phyloP scores from a whole-genome alignment of 2,797 vertebrate species.

The Mus caroli region DNA sequence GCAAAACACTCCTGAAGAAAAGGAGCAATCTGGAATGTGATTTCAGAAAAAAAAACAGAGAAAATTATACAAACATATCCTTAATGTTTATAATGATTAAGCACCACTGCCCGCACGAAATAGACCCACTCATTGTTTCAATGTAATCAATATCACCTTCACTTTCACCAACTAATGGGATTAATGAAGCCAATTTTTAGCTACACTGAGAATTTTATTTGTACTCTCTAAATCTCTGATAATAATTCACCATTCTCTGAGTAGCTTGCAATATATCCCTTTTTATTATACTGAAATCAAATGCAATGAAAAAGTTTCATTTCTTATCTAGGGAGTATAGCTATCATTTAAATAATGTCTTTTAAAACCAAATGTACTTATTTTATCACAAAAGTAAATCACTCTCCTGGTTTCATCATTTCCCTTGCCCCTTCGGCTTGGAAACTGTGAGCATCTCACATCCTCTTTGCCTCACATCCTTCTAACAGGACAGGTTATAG shows the following conservation, averaged over 20 bases:
- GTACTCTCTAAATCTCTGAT: conserved; percentile 30
- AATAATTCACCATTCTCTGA: conserved; percentile 50
- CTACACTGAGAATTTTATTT: conserved; percentile 42
- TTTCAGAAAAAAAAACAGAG: conserved; percentile 51
- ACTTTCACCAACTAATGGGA: conserved; percentile 46
- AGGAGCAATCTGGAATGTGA: conserved; percentile 35
- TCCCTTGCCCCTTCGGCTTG: neutral
- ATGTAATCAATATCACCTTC: conserved; percentile 50
- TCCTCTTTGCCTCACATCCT: conserved; percentile 10
- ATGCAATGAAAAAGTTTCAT: conserved; percentile 25
- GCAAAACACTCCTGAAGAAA: conserved; percentile 49
- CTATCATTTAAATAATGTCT: conserved; percentile 52
- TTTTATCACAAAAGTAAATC: conserved; percentile 63
- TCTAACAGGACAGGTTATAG: neutral
- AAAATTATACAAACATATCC: conserved; percentile 53
- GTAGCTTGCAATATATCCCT: conserved; percentile 16
- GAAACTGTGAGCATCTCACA: neutral
- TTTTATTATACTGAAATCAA: conserved; percentile 60
- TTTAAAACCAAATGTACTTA: conserved; percentile 55
- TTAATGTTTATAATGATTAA: conserved; percentile 57
- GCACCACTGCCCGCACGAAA: conserved; percentile 6
- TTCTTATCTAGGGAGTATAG: conserved; percentile 43
- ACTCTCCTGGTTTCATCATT: conserved; percentile 9
- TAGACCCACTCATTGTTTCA: conserved; percentile 37
- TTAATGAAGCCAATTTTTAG: conserved; percentile 54